phyloP scores from a whole-genome alignment of 2,888 invertebrate species.

The Cynaeus angustus region DNA sequence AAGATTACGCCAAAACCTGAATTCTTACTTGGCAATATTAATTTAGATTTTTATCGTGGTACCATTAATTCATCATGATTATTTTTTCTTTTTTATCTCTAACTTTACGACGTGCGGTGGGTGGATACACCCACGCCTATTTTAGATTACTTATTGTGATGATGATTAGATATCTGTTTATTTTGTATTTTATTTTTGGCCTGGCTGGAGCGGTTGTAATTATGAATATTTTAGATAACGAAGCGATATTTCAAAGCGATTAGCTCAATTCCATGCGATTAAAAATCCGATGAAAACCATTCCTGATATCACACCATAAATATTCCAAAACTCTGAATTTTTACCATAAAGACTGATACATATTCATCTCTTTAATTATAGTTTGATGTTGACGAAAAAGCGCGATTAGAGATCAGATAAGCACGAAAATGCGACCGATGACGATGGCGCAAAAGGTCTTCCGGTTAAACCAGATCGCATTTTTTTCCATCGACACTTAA shows the following conservation, averaged over 20 bases:
- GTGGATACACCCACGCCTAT: conserved; percentile 67
- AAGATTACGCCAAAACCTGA: conserved; percentile 48
- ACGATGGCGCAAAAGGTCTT: conserved; percentile 44
- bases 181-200: conserved; percentile 51
- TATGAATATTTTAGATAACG: conserved; percentile 49
- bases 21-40: conserved; percentile 56
- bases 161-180: conserved; percentile 65
- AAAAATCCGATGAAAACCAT: conserved; percentile 38
- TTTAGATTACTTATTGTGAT: conserved; percentile 69
- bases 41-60: conserved; percentile 62
- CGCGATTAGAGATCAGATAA: conserved; percentile 29
- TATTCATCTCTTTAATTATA: conserved; percentile 29
- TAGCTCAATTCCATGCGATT: conserved; percentile 37
- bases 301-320: conserved; percentile 34
- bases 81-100: conserved; percentile 61
- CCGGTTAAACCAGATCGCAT: conserved; percentile 38
- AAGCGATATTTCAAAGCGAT: conserved; percentile 43
- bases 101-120: conserved; percentile 63
- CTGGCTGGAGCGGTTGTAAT: conserved; percentile 44
- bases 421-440: conserved; percentile 42
- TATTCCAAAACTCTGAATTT: conserved; percentile 16
- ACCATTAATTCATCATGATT: conserved; percentile 64
- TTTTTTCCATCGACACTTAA: conserved; percentile 36
- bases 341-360: conserved; percentile 13
- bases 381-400: conserved; percentile 30